Percentiles rank a stretch among this genome's conserved stretches.
Conservation (phyloP, 1,140 invertebrate genomes). For the Eumaeus atala region DNA sequence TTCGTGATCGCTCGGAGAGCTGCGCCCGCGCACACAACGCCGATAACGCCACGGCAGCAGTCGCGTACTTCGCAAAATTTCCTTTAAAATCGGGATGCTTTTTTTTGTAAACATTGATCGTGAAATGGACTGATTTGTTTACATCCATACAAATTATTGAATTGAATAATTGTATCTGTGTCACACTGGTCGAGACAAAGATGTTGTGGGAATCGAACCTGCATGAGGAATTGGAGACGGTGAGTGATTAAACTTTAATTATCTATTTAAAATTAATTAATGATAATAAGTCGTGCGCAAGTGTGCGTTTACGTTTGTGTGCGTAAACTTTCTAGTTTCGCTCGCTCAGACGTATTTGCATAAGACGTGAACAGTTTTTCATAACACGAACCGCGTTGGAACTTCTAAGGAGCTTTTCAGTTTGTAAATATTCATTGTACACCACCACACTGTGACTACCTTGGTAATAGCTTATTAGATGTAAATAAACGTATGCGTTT, state of each 20-base stretch:
- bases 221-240: conserved; percentile 58
- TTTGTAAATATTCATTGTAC: conserved; percentile 63
- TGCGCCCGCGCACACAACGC: conserved; percentile 54
- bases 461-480: conserved; percentile 60
- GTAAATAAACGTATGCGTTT: conserved; percentile 51
- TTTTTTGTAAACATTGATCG: conserved; percentile 30
- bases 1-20: conserved; percentile 41
- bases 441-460: conserved; percentile 43
- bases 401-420: conserved; percentile 51
- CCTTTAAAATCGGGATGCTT: conserved; percentile 40
- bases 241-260: conserved; percentile 28
- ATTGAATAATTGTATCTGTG: conserved; percentile 38
- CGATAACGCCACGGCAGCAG: conserved; percentile 45
- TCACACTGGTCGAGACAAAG: conserved; percentile 36
- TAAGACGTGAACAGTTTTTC: conserved; percentile 72
- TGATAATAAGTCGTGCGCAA: conserved; percentile 34
- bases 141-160: conserved; percentile 23
- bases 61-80: conserved; percentile 33
- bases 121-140: conserved; percentile 51
- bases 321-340: conserved; percentile 72
- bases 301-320: conserved; percentile 42
- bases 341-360: conserved; percentile 64
- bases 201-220: conserved; percentile 65
- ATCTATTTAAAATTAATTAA: conserved; percentile 13
- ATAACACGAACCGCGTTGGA: conserved; percentile 65